phyloP scores from a whole-genome alignment of 2,888 invertebrate genomes.

The Listrodromus nycthemerus region DNA sequence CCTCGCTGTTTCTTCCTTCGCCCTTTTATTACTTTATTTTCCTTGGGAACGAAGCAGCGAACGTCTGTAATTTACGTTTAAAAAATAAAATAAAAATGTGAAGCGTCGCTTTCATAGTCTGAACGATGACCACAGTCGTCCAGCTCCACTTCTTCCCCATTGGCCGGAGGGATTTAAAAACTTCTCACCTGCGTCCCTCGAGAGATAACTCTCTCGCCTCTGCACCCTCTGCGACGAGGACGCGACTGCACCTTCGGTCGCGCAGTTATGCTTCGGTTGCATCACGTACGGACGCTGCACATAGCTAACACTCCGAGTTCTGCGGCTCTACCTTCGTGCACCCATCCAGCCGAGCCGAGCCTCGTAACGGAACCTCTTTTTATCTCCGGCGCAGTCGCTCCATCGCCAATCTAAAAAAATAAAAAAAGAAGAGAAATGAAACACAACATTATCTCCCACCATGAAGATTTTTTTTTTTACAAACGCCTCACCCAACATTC shows the following conservation, averaged over 20 bases:
- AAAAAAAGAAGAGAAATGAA: slow-evolving; percentile 29
- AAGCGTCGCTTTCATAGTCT: slow-evolving; percentile 41
- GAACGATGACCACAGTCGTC: slow-evolving; percentile 36
- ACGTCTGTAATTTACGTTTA: slow-evolving; percentile 67
- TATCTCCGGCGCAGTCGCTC: slow-evolving; percentile 64
- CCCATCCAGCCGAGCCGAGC: slow-evolving; percentile 46
- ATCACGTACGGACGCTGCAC: slow-evolving; percentile 68
- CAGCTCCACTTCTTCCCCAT: slow-evolving; percentile 21
- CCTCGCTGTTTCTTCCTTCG: slow-evolving; percentile 43
- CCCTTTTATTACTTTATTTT: slow-evolving; percentile 67
- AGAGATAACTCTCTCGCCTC: slow-evolving; percentile 32
- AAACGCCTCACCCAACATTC: slow-evolving; percentile 54
- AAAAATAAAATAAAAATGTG: slow-evolving; percentile 8
- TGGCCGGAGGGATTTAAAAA: slow-evolving; percentile 47
- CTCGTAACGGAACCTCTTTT: slow-evolving; percentile 68
- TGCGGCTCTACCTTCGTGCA: slow-evolving; percentile 11
- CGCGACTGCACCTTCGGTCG: slow-evolving; percentile 23
- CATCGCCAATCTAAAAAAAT: slow-evolving; percentile 44
- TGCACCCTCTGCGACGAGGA: slow-evolving; percentile 57
- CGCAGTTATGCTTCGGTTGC: slow-evolving; percentile 73
- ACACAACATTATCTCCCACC: slow-evolving; percentile 42
- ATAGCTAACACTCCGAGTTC: slow-evolving; percentile 16
- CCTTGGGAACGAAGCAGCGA: slow-evolving; percentile 67
- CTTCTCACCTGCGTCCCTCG: slow-evolving; percentile 55
- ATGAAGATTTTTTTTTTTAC: slow-evolving; percentile 25